Evolutionary conservation across 1,140 invertebrate species (phyloP), one percentile per base, ranked within the genome.

Genomic region (Bombus terrestris): DNA sequence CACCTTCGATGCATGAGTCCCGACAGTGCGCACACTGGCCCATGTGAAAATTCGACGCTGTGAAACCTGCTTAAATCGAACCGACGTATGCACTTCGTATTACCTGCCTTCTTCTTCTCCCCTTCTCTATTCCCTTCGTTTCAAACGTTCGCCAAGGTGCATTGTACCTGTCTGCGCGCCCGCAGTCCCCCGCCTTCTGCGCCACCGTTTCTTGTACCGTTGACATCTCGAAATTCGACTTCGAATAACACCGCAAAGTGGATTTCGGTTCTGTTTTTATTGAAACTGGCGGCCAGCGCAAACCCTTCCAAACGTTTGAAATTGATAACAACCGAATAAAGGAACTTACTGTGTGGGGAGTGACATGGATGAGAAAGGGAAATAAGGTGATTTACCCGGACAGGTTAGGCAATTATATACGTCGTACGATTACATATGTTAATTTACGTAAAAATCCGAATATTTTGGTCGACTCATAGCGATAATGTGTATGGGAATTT

Each of bases 1-100:
- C 85, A 89, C 84, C 88, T 81, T 86, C 88, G 88, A 89, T 86
- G 88, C 88, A 88, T 86, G 85, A 89, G 85, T 83, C 76, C 68
- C 80, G 88, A 86, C 88, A 62, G 28, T 83, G 85, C 76, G 57
- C 88, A 76, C 83, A 81, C 32, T 66, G 62, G 81, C n/a, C 75
- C 83, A 78, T 53, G 62, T 37, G 83, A 64, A 80, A 85, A 85
- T 59, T 80, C 76, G 53, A 72, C n/a, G n/a, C 53, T 43, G 39
- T 53, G 78, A 43, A 80, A 80, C 68, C 82, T 28, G 83, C 57
- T 85, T 80, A 85, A 85, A 85, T 41, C 77, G 83, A 85, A 80
- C 68, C 68, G 83, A 85, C 83, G 47, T 64, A 39, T 28, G n/a
- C 25, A 15, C 22, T 22, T 13, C 9, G 81, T 57, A 68, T 68